A percentile compares a stretch with the other conserved stretches of the same genome.
Evolutionary conservation across 2,113 vertebrate species (phyloP).

Genomic region (Verasper variegatus): DNA sequence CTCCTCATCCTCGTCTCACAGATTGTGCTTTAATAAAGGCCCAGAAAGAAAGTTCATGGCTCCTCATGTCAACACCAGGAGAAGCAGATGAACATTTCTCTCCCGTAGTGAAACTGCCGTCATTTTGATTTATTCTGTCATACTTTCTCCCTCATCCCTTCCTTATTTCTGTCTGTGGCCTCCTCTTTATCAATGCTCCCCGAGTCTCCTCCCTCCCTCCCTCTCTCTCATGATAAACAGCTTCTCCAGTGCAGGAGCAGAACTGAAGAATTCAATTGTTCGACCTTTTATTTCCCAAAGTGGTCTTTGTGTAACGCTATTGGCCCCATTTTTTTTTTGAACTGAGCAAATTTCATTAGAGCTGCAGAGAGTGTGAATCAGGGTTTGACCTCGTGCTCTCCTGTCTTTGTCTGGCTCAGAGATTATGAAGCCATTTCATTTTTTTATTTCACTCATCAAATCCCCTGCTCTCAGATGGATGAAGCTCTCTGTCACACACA

Average conservation of each 20-base stretch:
- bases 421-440: slow-evolving; percentile 73
- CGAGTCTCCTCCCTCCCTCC: background rate
- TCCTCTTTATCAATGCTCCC: too few species aligned
- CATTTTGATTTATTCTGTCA: too few species aligned
- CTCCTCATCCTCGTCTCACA: too few species aligned
- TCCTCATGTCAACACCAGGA: too few species aligned
- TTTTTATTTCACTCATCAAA: slow-evolving; percentile 70
- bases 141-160: background rate
- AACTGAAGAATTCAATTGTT: slow-evolving; percentile 42
- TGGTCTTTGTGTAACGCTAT: slow-evolving; percentile 30
- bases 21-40: too few species aligned
- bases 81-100: too few species aligned
- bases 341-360: slow-evolving; percentile 55
- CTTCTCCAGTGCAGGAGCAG: background rate
- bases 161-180: background rate
- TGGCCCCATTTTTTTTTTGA: slow-evolving; percentile 14
- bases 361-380: slow-evolving; percentile 24
- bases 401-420: slow-evolving; percentile 56
- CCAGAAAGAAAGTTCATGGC: too few species aligned
- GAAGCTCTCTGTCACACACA: slow-evolving; percentile 22
- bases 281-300: slow-evolving; percentile 65
- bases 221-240: background rate
- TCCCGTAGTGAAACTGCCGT: too few species aligned
- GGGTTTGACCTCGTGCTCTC: slow-evolving; percentile 40
- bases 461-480: slow-evolving; percentile 58